Conservation (phyloP, 2,888 invertebrate genomes). For the Temnothorax unifasciatus region DNA sequence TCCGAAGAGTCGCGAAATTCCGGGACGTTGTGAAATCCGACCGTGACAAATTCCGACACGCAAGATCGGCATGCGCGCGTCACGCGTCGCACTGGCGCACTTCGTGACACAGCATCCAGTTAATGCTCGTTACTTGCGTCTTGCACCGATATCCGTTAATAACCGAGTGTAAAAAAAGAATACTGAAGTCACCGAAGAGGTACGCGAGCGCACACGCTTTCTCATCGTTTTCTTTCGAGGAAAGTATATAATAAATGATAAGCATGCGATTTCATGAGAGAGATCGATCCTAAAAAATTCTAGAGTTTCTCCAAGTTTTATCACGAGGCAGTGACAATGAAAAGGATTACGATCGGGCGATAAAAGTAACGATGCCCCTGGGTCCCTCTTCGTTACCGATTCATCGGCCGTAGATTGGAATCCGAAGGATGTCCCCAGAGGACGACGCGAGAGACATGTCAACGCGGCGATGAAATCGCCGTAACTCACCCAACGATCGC, state of each 20-base stretch:
- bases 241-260: not conserved
- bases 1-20: constrained; percentile 54
- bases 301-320: not conserved
- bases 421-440: constrained; percentile 5
- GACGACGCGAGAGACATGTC: constrained; percentile 21
- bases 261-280: not conserved
- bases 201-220: not conserved
- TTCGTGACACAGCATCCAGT: constrained; percentile 48
- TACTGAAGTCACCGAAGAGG: not conserved
- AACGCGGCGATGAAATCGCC: constrained; percentile 27
- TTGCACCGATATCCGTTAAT: constrained; percentile 28
- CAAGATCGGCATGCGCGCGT: constrained; percentile 37
- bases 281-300: not conserved
- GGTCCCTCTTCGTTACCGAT: constrained; percentile 18
- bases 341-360: constrained; percentile 15
- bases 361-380: constrained; percentile 17
- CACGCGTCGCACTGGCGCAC: constrained; percentile 28
- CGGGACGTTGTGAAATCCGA: constrained; percentile 35
- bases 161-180: constrained; percentile 13
- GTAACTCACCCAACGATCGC: constrained; percentile 77
- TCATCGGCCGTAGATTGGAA: constrained; percentile 7
- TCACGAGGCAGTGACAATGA: not conserved
- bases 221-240: not conserved
- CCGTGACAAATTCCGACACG: constrained; percentile 54
- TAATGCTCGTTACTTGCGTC: constrained; percentile 45